phyloP scores from a whole-genome alignment of 2,888 invertebrate species.

The Choristoneura rosaceana region DNA sequence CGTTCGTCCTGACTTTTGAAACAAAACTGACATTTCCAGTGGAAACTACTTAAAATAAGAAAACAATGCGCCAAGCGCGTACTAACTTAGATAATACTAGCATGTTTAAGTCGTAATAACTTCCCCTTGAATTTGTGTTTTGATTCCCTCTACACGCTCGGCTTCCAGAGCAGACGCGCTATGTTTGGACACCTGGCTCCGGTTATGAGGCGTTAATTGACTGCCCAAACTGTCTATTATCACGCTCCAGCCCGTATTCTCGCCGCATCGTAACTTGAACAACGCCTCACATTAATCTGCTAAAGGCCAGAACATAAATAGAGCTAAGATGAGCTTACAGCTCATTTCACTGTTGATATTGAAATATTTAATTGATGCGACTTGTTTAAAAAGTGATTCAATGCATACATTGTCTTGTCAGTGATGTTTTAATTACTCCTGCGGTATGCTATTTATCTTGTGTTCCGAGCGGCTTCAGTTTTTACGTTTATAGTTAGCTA shows the following conservation, averaged over 20 bases:
- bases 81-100: background rate
- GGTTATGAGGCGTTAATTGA: slow-evolving; percentile 43
- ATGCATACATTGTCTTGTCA: background rate
- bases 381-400: slow-evolving; percentile 12
- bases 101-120: background rate
- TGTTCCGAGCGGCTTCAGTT: background rate
- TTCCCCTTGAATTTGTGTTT: slow-evolving; percentile 31
- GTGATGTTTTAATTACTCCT: slow-evolving; percentile 25
- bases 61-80: background rate
- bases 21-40: slow-evolving; percentile 13
- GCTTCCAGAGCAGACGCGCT: slow-evolving; percentile 29
- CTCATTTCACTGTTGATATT: background rate
- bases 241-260: slow-evolving; percentile 21
- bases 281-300: slow-evolving; percentile 2
- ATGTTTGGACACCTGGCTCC: slow-evolving; percentile 48
- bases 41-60: slow-evolving; percentile 10
- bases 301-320: background rate
- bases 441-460: background rate
- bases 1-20: slow-evolving; percentile 22
- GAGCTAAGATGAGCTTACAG: background rate
- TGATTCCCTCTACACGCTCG: slow-evolving; percentile 23
- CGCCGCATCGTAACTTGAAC: slow-evolving; percentile 27
- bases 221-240: slow-evolving; percentile 42
- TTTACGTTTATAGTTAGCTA: slow-evolving; percentile 5
- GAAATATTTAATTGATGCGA: background rate